Evolutionary conservation across 1,140 invertebrate genomes (phyloP), one percentile per base, ranked within the genome.

Genomic region (Chironomus striatipennis): DNA sequence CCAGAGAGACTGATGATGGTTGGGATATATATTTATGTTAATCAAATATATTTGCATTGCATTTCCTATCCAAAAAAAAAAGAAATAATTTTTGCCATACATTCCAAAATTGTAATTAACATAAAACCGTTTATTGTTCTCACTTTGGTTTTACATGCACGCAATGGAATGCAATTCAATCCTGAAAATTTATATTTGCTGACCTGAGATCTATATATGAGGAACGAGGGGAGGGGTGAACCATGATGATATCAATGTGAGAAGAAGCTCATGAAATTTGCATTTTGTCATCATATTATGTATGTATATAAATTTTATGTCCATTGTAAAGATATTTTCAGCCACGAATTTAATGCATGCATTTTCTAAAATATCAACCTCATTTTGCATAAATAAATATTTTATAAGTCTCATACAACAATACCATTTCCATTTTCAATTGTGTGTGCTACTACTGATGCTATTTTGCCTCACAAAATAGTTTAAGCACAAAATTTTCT

Each of bases 341-440:
- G 47, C 47, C 47, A 57, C 47, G n/a, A 34, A 34, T 34, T 57
- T 57, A n/a, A 12, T 57, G n/a, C 47, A 57, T n/a, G 12, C 47
- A 57, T 57, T 15, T 15, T 57, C 12, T 57, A 57, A 57, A 57
- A 57, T 12, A n/a, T 12, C 12, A 57, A 57, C 47, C 47, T 57
- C 47, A 57, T 57, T 57, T 57, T 57, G 47, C 47, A 57, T 57
- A 57, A 57, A 57, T 57, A 57, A 57, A 57, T 57, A 57, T 57
- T 57, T 57, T 57, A 57, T 57, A n/a, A n/a, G n/a, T 47, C 15
- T 47, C 43, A 47, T 34, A 34, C 24, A 34, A 34, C 5, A 34
- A n/a, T n/a, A n/a, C n/a, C 24, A 34, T 34, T 34, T 34, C 24
- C 24, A 34, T 34, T 34, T 34, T 2, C 24, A 34, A 34, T 34